Evolutionary conservation across 2,888 invertebrate species (phyloP), one percentile per base, ranked within the genome.

Genomic region (Catotricha subobsoleta): DNA sequence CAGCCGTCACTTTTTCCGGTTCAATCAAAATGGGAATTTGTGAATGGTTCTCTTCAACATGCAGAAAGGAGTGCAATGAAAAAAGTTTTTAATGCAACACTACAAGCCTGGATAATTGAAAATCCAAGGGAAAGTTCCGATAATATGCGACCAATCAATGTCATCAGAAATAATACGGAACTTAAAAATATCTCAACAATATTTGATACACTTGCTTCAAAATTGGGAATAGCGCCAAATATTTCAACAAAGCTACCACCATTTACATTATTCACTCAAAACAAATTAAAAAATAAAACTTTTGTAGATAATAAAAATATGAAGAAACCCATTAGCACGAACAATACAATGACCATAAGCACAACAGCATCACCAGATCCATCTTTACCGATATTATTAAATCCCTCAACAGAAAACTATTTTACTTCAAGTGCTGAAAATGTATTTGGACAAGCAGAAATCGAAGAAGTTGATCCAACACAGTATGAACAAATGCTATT

Each of bases 181-280:
- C 60, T 73, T 47, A 67, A 67, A 50, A 76, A 77, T 53, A 67
- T 76, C 43, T 74, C 77, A 1, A 64, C 73, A 27, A 70, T 76
- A 35, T 74, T 76, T 45, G 74, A 73, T 49, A 71, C 68, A 39
- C 66, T 74, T 45, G 67, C 73, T 3, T 69, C 72, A 36, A 69
- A 66, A 48, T 50, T 69, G 46, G 67, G 60, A 44, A 61, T 60
- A 40, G 58, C 57, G 12, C 54, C 60, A 12, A 59, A 52, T 41
- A 54, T 54, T 2, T 52, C 54, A 2, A 55, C 54, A 0, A 64
- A 62, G 41, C 49, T 55, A 29, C 64, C 64, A 2, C 61, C 62
- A 3, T 49, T 48, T 43, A 33, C 29, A 27, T 21, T 20, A 21
- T 61, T 59, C 41, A 56, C 59, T 0, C 56, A 57, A 23, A 60